Percentiles rank a stretch among this genome's conserved stretches.
Conservation (phyloP, 2,888 invertebrate genomes). For the Eupithecia exiguata region DNA sequence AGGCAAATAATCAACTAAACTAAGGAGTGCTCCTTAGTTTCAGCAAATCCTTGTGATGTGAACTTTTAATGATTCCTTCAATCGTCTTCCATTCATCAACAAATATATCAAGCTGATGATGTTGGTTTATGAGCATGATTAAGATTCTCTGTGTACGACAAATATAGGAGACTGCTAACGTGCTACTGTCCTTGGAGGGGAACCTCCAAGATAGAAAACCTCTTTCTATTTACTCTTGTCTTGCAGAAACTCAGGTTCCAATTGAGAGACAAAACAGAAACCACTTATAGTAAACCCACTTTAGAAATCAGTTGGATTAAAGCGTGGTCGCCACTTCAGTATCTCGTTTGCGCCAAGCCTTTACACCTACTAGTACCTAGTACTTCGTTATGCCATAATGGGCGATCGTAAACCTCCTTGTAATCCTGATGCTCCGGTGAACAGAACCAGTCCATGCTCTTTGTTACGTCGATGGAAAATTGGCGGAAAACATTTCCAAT, state of each 20-base stretch:
- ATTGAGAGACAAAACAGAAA: neutral
- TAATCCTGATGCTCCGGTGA: conserved; percentile 20
- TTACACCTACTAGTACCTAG: neutral
- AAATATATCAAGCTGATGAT: too few relatives aligned
- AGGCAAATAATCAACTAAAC: too few relatives aligned
- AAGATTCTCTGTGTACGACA: too few relatives aligned
- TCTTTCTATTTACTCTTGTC: neutral
- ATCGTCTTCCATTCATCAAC: too few relatives aligned
- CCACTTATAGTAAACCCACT: neutral
- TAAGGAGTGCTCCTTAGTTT: too few relatives aligned
- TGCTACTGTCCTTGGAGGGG: neutral
- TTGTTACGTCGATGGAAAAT: conserved; percentile 17
- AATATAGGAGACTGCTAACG: neutral
- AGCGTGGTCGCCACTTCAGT: neutral
- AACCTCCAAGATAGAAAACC: neutral
- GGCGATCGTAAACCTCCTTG: conserved; percentile 15
- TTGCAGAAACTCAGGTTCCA: neutral
- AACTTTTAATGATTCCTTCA: too few relatives aligned
- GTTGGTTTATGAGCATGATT: too few relatives aligned
- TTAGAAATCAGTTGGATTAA: neutral
- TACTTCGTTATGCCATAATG: conserved; percentile 20
- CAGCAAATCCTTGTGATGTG: too few relatives aligned
- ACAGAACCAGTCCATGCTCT: conserved; percentile 20
- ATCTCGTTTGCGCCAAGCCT: neutral
- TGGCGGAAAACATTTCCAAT: conserved; percentile 3